A percentile compares a stretch with the other conserved stretches of the same genome.
phyloP scores from a whole-genome alignment of 2,888 invertebrate species.

The Microplitis deprimator region DNA sequence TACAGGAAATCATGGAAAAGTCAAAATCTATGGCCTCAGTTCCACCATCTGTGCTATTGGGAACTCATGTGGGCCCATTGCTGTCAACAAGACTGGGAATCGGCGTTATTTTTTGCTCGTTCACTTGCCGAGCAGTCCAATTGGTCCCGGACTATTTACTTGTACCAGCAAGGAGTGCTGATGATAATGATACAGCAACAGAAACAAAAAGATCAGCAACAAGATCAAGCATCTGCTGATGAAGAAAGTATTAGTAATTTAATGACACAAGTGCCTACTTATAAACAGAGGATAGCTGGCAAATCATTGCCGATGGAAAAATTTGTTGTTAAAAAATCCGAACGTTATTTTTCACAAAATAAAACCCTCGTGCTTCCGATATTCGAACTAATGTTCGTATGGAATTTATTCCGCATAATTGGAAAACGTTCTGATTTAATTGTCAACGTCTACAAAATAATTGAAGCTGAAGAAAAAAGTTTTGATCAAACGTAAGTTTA shows the following conservation, averaged over 20 bases:
- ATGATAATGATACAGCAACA: conserved; percentile 81
- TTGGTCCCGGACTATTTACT: conserved; percentile 94
- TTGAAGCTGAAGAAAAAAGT: conserved; percentile 73
- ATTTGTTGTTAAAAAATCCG: conserved; percentile 90
- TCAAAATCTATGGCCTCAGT: conserved; percentile 89
- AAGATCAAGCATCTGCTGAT: conserved; percentile 13
- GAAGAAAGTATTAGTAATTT: conserved; percentile 76
- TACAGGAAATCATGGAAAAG: conserved; percentile 87
- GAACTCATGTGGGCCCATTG: conserved; percentile 93
- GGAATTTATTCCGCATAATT: conserved; percentile 92
- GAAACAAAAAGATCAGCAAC: conserved; percentile 68
- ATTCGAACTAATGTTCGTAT: conserved; percentile 90
- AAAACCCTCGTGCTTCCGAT: conserved; percentile 84
- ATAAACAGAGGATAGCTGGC: conserved; percentile 93
- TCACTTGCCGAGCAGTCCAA: conserved; percentile 83
- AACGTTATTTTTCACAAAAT: conserved; percentile 83
- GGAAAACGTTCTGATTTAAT: conserved; percentile 79
- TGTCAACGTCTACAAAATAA: conserved; percentile 77
- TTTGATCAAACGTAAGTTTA: conserved; percentile 56
- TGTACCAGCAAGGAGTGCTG: conserved; percentile 90
- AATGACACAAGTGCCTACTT: conserved; percentile 84
- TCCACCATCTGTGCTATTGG: conserved; percentile 95
- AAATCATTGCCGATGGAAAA: conserved; percentile 98
- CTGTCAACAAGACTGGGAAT: conserved; percentile 82
- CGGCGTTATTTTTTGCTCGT: conserved; percentile 82